Percentiles rank a stretch among this genome's conserved stretches.
These are phyloP conservation scores for Trachops cirrhosus DNA, from an alignment of 2,797 vertebrate genomes.

Conservation along the genomic window DNA sequence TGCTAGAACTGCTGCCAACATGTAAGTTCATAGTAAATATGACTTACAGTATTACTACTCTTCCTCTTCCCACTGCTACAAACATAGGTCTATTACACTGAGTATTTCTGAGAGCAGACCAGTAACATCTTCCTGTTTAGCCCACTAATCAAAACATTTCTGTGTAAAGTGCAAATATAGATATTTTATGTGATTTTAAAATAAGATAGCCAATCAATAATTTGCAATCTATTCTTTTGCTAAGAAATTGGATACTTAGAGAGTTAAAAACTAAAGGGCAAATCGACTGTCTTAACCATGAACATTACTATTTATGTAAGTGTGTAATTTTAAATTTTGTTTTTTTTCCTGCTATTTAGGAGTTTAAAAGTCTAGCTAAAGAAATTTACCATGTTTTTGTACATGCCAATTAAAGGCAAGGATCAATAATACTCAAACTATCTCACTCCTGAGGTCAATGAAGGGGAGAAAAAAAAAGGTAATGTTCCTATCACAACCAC, in stretches of 20 bases:
- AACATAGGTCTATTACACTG: neutral
- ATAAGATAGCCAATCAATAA: neutral
- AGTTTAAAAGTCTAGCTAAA: neutral
- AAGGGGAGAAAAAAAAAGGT: neutral
- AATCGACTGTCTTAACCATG: neutral
- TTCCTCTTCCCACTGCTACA: neutral
- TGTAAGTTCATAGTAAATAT: neutral
- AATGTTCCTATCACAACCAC: neutral
- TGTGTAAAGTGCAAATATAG: neutral
- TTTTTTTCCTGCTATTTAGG: neutral
- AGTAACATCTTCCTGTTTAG: neutral
- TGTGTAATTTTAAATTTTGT: neutral
- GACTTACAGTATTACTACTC: neutral
- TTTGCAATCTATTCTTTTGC: neutral
- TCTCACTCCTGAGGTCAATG: neutral
- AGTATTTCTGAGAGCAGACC: neutral
- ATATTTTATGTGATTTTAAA: neutral
- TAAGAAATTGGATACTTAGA: neutral
- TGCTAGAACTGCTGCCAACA: neutral
- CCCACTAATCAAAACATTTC: neutral
- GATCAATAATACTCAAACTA: neutral
- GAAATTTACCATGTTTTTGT: neutral
- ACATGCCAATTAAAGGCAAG: neutral
- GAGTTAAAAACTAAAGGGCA: neutral
- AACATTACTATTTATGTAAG: neutral